Conservation (phyloP, 92 coral and sea anemone genomes). For the Porites lobata region DNA sequence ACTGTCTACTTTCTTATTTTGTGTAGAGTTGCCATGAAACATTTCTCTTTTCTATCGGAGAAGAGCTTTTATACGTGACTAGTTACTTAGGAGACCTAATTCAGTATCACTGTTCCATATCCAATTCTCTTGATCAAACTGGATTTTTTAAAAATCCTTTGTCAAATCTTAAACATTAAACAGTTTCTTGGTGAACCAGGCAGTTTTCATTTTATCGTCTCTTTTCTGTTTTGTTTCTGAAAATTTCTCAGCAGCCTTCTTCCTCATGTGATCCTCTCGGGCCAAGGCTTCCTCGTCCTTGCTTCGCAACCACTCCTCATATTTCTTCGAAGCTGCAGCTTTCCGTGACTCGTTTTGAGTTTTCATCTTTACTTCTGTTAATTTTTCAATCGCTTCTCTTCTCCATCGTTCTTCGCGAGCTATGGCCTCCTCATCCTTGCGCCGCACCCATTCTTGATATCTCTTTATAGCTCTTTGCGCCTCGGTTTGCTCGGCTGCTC, state of each 20-base stretch:
- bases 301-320: conserved; percentile 33
- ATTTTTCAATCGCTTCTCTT: conserved; percentile 21
- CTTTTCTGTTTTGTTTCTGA: conserved; percentile 30
- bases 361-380: conserved; percentile 10
- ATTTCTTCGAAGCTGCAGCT: conserved; percentile 18
- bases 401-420: conserved; percentile 35
- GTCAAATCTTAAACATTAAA: neutral
- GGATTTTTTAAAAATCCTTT: too few species aligned
- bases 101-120: too few species aligned
- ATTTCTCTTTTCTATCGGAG: too few species aligned
- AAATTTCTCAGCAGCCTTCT: conserved; percentile 17
- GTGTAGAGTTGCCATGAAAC: too few species aligned
- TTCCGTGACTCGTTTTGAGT: conserved; percentile 19
- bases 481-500: conserved; percentile 8
- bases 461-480: conserved; percentile 16
- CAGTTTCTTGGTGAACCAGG: conserved; percentile 36
- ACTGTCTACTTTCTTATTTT: too few species aligned
- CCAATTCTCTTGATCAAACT: too few species aligned
- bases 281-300: conserved; percentile 38
- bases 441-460: conserved; percentile 45
- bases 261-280: conserved; percentile 20
- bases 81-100: too few species aligned
- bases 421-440: conserved; percentile 44
- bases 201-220: conserved; percentile 30
- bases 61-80: too few species aligned